Evolutionary conservation across 2,888 invertebrate genomes (phyloP), one percentile per base, ranked within the genome.

Genomic region (Hydraecia micacea): DNA sequence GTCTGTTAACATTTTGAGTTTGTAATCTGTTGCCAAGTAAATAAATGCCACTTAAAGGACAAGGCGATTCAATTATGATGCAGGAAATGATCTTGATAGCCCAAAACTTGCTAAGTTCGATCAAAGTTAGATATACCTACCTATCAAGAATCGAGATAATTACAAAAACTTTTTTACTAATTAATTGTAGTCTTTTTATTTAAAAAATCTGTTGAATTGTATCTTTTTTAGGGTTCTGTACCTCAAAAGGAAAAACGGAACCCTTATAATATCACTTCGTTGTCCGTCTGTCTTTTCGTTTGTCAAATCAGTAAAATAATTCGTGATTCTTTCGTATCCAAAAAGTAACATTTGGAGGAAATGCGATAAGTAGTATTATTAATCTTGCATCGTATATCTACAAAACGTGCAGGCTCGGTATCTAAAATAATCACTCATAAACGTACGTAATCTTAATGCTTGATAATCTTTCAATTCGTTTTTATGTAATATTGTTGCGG

Each of bases 351-450:
- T 67, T 66, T 42, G 0, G 13, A 8, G n/a, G 8, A 46, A 36
- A 8, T 65, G 6, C 55, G 55, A 80, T 65, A 72, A 21, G n/a
- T 79, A 60, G 21, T 60, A 72, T 72, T 49, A 52, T 80, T 80
- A 49, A 80, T 79, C 80, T 49, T 49, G 28, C 18, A 32, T 25
- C 65, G 49, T 76, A 70, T 67, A 63, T 83, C 58, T 73, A 28
- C 69, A 60, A 60, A 80, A 81, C 65, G 65, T 74, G 69, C 70
- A 75, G n/a, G 60, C 32, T 7, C 49, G 49, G 18, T 83, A 78
- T 81, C 78, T 42, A 8, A 49, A 36, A 63, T 83, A 81, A 83
- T 81, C 77, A 72, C 63, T 72, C 71, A 72, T 72, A 83, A 76
- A 67, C 21, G 13, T 36, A 36, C 36, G 5, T 77, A 13, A 81